Conservation (phyloP, 1,140 invertebrate species). For the Lepidurus couesii region DNA sequence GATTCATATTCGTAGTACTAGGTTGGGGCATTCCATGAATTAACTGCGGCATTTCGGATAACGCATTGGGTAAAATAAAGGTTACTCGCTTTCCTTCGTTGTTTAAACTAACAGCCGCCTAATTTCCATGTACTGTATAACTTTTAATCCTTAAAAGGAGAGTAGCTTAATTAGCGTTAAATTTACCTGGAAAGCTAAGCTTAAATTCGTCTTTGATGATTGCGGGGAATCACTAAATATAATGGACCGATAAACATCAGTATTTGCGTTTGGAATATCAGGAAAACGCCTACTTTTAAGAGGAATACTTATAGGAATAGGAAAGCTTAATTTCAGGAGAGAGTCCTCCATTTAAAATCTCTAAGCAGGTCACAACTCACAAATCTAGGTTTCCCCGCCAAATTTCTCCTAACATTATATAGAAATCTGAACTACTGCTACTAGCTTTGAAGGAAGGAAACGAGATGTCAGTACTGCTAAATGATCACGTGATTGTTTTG, state of each 20-base stretch:
- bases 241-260: neutral
- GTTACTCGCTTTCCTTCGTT: neutral
- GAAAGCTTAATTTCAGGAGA: neutral
- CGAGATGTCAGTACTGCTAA: too few species aligned
- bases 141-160: neutral
- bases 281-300: neutral
- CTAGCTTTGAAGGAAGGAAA: too few species aligned
- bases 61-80: neutral
- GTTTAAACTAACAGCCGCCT: neutral
- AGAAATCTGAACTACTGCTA: too few species aligned
- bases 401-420: too few species aligned
- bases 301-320: neutral
- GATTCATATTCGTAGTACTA: slow-evolving; percentile 1
- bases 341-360: neutral
- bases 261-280: neutral
- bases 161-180: neutral
- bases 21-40: neutral
- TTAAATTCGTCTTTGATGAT: neutral
- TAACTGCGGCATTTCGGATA: neutral
- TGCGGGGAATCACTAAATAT: neutral
- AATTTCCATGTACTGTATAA: neutral
- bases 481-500: too few species aligned
- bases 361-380: too few species aligned
- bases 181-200: neutral
- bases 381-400: too few species aligned